Evolutionary conservation across 2,113 vertebrate species (phyloP), one percentile per base, ranked within the genome.

Genomic region (Melanocharis versteri): DNA sequence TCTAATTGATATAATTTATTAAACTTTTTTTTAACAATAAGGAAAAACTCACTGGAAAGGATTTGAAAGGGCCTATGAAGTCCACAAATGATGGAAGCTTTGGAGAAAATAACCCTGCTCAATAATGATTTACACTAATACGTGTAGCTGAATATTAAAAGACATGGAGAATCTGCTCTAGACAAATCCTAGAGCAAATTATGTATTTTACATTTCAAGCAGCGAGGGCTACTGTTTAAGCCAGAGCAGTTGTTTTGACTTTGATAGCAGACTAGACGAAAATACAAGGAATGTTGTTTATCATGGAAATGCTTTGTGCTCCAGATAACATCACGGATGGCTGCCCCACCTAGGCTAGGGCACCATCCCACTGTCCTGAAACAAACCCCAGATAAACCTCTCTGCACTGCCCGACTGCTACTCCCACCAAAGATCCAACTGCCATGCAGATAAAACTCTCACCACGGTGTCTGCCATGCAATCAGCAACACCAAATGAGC

Each of bases 261-360:
- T 91, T 86, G 80, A 89, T 58, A 93, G 86, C 45, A 83, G 91
- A 44, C 56, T 69, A 66, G 66, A 95, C 81, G 96, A 96, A 97
- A 97, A 97, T 75, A 97, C n/a, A 23, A 97, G 96, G 95, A 97
- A 97, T 94, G 96, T 40, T 89, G 77, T 94, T 95, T 92, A 89
- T 39, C 27, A 47, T 72, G 94, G 96, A 96, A 97, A 93, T 89
- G 94, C 91, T 78, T 95, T 48, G 81, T 11, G 50, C 28, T 90
- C 26, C 56, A 89, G 84, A 89, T 80, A 96, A 85, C n/a, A 69
- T 94, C 91, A 87, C 58, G 15, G 20, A 70, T 11, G 48, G 73
- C 12, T 68, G 92, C 87, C 87, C 81, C 66, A 90, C 75, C 83
- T 75, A 77, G 44, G 69, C 44, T 42, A 95, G 35, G 0, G 45